Base-by-base conservation (phyloP, 2,888 invertebrate genomes). In the Tanypteryx hageni region DNA sequence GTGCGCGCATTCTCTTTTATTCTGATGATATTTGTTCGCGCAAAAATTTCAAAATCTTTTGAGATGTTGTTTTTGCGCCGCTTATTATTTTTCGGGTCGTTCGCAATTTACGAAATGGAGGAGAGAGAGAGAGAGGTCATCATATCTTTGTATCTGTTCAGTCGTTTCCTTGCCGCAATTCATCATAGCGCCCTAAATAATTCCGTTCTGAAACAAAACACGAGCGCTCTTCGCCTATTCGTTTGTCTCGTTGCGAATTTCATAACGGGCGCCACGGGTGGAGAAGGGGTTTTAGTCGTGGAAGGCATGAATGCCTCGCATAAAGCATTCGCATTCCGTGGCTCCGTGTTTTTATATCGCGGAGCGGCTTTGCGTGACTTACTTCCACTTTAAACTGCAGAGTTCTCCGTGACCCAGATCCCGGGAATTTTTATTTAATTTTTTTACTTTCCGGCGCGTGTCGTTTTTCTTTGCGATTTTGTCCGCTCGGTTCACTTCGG, bases 331-430 rank as follows among this genome's bases (percentile, higher is more conserved):
- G 13, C 27, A 27, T 76, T 76, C 76, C 76, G 76, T 76, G 76
- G 22, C 76, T 76, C 27, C 76, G 44, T 44, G 44, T 76, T 27
- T 27, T 14, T 13, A 27, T 76, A 76, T 76, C 27, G 11, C 76
- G 27, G 76, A 76, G 76, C 0, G 68, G 22, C 68, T 68, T 68
- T n/a, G 68, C 76, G 76, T 76, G 76, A 76, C 76, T 76, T 76
- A 76, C 18, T 76, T 76, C 76, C 27, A 76, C 27, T 76, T 76
- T 27, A 76, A 27, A 11, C 18, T 27, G 27, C 22, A 76, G 27
- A 76, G 27, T 22, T 76, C 27, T 76, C 76, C 76, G 76, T 27
- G 76, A 76, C 76, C 76, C 11, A 76, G 76, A 76, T 76, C 22
- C 18, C 22, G 22, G 22, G 76, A 76, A 27, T 76, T 22, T 76